These are phyloP conservation scores for Suillia variegata DNA, from an alignment of 2,888 invertebrate genomes.

Conservation along the genomic window DNA sequence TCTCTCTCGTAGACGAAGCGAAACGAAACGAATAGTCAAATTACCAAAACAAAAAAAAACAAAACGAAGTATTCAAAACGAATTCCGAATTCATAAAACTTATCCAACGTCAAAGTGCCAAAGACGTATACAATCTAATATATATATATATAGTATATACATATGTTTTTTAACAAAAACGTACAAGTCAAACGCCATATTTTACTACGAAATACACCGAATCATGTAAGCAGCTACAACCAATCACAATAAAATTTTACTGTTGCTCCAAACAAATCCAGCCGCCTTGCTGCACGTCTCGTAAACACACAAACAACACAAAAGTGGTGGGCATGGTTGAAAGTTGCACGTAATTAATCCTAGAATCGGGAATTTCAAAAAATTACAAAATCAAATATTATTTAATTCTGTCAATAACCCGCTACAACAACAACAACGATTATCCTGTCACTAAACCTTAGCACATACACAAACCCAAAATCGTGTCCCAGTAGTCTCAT, in stretches of 20 bases:
- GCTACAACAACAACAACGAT: neutral
- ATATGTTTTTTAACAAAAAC: neutral
- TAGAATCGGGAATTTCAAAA: no score
- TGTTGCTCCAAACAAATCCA: neutral
- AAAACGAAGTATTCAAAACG: constrained; percentile 14
- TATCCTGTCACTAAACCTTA: neutral
- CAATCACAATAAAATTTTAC: neutral
- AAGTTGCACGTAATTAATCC: no score
- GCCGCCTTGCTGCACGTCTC: constrained; percentile 31
- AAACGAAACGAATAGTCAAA: constrained; percentile 20
- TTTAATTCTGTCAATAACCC: neutral
- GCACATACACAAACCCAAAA: neutral
- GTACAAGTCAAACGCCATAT: constrained; percentile 2
- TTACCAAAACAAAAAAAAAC: constrained; percentile 24
- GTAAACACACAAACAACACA: constrained; percentile 14
- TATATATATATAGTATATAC: no score
- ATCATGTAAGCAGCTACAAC: constrained; percentile 42
- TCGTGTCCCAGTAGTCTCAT: neutral
- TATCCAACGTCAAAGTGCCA: constrained; percentile 36
- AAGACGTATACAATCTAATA: no score
- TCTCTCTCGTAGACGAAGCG: constrained; percentile 45
- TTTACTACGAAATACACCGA: constrained; percentile 21
- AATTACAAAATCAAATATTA: neutral
- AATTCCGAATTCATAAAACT: constrained; percentile 13
- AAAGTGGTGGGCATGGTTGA: constrained; percentile 4